phyloP scores from a whole-genome alignment of 2,797 vertebrate species.

The Gymnopithys bicolor region DNA sequence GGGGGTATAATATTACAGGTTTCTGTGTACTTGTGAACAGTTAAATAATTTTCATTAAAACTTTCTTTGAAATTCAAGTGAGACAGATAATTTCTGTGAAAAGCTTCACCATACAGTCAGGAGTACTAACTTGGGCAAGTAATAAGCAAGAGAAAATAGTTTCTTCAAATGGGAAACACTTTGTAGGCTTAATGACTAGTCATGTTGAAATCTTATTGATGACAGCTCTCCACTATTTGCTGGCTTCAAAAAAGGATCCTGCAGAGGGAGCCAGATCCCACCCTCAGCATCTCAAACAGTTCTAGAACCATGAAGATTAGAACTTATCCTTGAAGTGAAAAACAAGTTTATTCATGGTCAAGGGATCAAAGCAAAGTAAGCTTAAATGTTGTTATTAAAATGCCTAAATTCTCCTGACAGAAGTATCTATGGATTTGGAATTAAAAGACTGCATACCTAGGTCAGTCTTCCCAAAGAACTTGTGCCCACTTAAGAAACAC shows the following conservation, averaged over 20 bases:
- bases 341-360: neutral
- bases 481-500: neutral
- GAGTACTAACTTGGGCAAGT: neutral
- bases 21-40: neutral
- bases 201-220: neutral
- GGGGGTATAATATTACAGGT: neutral
- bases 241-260: neutral
- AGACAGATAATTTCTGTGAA: neutral
- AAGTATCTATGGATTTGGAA: neutral
- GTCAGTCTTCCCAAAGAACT: neutral
- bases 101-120: neutral
- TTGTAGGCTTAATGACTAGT: neutral
- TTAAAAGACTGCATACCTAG: neutral
- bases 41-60: neutral
- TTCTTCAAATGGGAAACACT: neutral
- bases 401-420: neutral
- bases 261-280: neutral
- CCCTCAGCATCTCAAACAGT: neutral
- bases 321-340: neutral
- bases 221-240: rapidly evolving
- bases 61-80: neutral
- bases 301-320: neutral
- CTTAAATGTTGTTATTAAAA: neutral
- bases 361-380: neutral
- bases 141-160: neutral